Evolutionary conservation across 2,888 invertebrate species (phyloP), one percentile per base, ranked within the genome.

Genomic region (Heliconius sara): DNA sequence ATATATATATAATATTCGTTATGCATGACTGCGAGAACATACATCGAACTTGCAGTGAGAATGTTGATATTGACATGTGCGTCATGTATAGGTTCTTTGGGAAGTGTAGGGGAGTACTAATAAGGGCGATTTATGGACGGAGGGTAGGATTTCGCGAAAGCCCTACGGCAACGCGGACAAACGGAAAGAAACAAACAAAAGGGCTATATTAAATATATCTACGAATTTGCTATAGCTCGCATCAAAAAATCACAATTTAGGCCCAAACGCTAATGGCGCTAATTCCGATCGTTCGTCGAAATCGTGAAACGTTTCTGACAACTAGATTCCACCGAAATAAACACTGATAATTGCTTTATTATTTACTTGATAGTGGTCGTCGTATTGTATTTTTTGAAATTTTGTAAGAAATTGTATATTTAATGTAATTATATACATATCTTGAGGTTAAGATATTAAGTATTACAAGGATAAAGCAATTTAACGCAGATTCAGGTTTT

Each of bases 261-360:
- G 13, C 30, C 2, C 34, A 57, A 30, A 72, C 52, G 6, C 57
- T 60, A 73, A 73, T 73, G 57, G 57, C 43, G 68, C 2, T 68
- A 68, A 68, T 73, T 34, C 30, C 0, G 27, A 52, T 73, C 34
- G 57, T 73, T 60, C 72, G 7, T 13, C 34, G 72, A 73, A 73
- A 57, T 73, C n/a, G 34, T 73, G 30, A 60, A 52, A 73, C 30
- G 72, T 34, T 73, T 73, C 57, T 34, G 57, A 73, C n/a, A 57
- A 73, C n/a, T 73, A n/a, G 5, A 34, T 73, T 73, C 72, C 10
- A 57, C 30, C 30, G 52, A 57, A 52, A 72, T 57, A 72, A 72
- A 57, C 30, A 30, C 0, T 19, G 27, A 52, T 71, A 52, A 73
- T 57, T 73, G 57, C 57, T 60, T 57, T 57, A 30, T 72, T 57